Evolutionary conservation across 92 coral and sea anemone genomes (phyloP).

Genomic region (Palythoa heliodiscus): DNA sequence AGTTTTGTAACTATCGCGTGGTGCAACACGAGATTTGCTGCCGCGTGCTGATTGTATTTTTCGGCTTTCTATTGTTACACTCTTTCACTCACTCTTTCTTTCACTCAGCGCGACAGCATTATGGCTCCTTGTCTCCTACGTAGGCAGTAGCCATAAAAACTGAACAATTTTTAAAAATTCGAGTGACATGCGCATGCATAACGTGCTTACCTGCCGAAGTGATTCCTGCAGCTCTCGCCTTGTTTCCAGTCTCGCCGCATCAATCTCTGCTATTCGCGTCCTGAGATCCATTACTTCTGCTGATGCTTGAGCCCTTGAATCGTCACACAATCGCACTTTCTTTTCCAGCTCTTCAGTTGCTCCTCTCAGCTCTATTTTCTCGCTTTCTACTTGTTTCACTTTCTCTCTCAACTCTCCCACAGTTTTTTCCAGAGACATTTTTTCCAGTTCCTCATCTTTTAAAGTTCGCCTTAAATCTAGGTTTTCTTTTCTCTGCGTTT

Average conservation of each 20-base stretch:
- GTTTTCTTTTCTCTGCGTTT: slow-evolving; percentile 75
- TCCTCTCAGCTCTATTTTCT: slow-evolving; percentile 64
- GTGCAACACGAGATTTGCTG: too few relatives aligned
- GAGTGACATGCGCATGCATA: not conserved
- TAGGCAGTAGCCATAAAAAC: too few relatives aligned
- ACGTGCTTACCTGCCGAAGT: slow-evolving; percentile 57
- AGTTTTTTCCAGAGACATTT: slow-evolving; percentile 64
- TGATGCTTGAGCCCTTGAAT: slow-evolving; percentile 60
- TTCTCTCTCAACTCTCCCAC: slow-evolving; percentile 72
- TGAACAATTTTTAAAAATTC: not conserved
- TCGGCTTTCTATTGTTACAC: too few relatives aligned
- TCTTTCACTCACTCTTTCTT: too few relatives aligned
- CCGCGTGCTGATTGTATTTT: too few relatives aligned
- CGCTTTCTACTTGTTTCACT: slow-evolving; percentile 76
- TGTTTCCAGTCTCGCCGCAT: slow-evolving; percentile 76
- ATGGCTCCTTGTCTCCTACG: too few relatives aligned
- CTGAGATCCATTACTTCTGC: slow-evolving; percentile 78
- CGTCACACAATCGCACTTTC: slow-evolving; percentile 74
- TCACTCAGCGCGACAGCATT: too few relatives aligned
- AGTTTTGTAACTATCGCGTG: too few relatives aligned
- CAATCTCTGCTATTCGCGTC: slow-evolving; percentile 62
- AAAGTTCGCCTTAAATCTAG: slow-evolving; percentile 57
- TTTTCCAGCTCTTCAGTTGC: slow-evolving; percentile 66
- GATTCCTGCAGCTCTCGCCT: slow-evolving; percentile 82
- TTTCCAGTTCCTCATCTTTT: slow-evolving; percentile 80